Percentiles rank a stretch among this genome's conserved stretches.
Conservation (phyloP, 2,797 vertebrate genomes). For the Allobates femoralis region DNA sequence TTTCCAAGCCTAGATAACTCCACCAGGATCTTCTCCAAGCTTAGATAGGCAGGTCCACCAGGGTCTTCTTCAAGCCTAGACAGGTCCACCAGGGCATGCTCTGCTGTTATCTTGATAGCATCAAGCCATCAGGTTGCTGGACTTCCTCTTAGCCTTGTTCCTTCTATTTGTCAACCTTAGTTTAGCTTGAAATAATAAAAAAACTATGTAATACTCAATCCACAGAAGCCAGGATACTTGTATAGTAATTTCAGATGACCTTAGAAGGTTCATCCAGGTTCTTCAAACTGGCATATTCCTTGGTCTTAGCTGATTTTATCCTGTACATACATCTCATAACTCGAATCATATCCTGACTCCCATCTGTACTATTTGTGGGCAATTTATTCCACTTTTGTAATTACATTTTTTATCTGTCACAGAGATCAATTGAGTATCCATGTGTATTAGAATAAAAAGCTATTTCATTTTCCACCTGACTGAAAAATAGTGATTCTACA, state of each 20-base stretch:
- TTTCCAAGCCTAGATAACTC: no score
- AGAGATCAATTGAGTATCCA: slow-evolving; percentile 59
- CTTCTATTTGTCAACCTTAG: no score
- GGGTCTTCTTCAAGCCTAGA: no score
- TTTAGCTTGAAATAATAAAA: not conserved
- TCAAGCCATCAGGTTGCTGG: no score
- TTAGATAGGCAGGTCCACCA: no score
- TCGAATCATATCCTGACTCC: slow-evolving; percentile 1
- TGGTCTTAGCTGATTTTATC: not conserved
- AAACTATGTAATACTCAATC: not conserved
- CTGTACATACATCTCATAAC: not conserved
- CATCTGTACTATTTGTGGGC: slow-evolving; percentile 12
- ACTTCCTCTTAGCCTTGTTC: no score
- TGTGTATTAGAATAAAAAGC: slow-evolving; percentile 58
- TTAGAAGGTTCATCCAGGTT: not conserved
- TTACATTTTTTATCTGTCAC: slow-evolving; percentile 53
- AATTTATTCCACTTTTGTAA: slow-evolving; percentile 53
- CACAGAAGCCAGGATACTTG: not conserved
- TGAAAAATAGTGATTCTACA: slow-evolving; percentile 61
- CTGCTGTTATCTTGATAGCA: no score
- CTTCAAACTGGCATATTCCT: not conserved
- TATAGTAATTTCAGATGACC: not conserved
- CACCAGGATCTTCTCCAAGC: no score
- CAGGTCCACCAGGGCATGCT: no score
- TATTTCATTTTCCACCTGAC: slow-evolving; percentile 61